These are phyloP conservation scores for Triplophysa dalaica DNA, from an alignment of 2,113 vertebrate species.

Conservation along the genomic window DNA sequence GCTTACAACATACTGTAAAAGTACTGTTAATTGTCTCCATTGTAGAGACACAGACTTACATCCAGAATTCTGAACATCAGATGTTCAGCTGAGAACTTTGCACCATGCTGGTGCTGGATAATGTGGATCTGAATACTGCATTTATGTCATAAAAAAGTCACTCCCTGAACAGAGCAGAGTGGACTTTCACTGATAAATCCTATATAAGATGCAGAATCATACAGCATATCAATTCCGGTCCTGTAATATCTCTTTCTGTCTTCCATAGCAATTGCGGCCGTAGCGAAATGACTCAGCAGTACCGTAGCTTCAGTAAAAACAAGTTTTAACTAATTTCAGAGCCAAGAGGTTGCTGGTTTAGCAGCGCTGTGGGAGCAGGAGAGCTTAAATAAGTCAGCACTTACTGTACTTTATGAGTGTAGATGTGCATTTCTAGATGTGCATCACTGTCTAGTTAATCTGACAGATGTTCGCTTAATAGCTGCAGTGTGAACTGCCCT, in stretches of 20 bases:
- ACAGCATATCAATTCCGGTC: background rate
- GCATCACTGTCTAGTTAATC: background rate
- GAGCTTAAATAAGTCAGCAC: background rate
- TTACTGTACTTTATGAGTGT: too few species aligned
- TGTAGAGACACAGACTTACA: background rate
- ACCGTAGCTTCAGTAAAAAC: background rate
- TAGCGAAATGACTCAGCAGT: background rate
- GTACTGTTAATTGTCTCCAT: background rate
- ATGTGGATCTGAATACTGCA: background rate
- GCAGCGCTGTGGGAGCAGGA: background rate
- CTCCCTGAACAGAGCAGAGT: too few species aligned
- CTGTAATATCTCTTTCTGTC: background rate
- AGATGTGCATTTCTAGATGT: background rate
- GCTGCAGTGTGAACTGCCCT: background rate
- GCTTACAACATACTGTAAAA: background rate
- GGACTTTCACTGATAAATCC: too few species aligned
- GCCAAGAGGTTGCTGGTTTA: background rate
- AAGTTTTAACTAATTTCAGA: background rate
- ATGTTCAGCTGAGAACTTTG: background rate
- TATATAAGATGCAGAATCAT: background rate
- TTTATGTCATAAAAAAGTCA: background rate
- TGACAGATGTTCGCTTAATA: conserved; percentile 16
- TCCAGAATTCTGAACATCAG: background rate
- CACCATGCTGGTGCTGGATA: background rate
- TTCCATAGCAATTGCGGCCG: background rate